phyloP scores from a whole-genome alignment of 2,113 vertebrate genomes.

The Trochalopteron elliotii region DNA sequence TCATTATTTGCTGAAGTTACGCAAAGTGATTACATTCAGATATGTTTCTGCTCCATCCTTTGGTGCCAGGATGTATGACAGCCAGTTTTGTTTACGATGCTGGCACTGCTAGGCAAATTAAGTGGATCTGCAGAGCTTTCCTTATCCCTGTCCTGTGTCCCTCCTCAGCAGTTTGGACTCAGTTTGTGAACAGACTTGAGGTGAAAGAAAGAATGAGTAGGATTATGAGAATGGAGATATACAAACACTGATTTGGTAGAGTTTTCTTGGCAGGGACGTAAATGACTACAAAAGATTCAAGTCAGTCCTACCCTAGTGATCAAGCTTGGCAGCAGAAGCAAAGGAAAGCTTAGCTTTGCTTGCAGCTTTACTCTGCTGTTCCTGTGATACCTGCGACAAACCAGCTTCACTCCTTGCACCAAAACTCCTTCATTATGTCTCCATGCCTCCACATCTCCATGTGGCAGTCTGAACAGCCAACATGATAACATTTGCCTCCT shows the following conservation, averaged over 20 bases:
- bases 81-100: not conserved
- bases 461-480: not conserved
- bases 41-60: not conserved
- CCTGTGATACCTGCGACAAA: not conserved
- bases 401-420: not conserved
- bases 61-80: not conserved
- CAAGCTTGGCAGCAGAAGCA: not conserved
- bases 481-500: not conserved
- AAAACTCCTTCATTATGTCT: not conserved
- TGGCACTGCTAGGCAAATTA: not conserved
- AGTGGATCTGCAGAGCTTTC: not conserved
- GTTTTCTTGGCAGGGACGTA: not conserved
- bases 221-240: not conserved
- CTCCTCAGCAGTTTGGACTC: not conserved
- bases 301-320: not conserved
- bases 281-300: not conserved
- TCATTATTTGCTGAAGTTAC: slow-evolving; percentile 8
- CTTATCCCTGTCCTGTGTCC: not conserved
- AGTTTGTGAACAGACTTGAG: not conserved
- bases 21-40: not conserved
- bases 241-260: not conserved
- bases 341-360: not conserved
- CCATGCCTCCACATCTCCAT: not conserved
- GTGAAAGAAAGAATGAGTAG: not conserved
- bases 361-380: not conserved